These are phyloP conservation scores for Pseudoatta argentina DNA, from an alignment of 1,140 invertebrate species.

Conservation along the genomic window DNA sequence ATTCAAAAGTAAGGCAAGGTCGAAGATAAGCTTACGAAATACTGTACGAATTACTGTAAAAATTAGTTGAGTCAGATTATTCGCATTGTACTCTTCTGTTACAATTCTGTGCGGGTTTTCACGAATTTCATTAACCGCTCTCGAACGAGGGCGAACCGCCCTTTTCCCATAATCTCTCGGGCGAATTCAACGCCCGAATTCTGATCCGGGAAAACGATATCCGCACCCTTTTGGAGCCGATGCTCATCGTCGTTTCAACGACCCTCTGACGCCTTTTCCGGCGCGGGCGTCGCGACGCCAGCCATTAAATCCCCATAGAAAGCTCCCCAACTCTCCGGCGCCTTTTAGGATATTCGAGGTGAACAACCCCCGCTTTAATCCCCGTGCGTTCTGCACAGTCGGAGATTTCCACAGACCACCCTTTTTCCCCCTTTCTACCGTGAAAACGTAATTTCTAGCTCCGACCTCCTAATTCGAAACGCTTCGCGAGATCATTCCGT, in stretches of 20 bases:
- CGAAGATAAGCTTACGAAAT: background rate
- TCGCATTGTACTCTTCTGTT: background rate
- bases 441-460: slow-evolving; percentile 56
- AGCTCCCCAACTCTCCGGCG: background rate
- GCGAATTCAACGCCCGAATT: slow-evolving; percentile 38
- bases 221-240: slow-evolving; percentile 36
- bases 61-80: background rate
- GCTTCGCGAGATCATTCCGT: background rate
- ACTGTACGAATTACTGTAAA: background rate
- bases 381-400: slow-evolving; percentile 29
- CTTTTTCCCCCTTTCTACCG: background rate
- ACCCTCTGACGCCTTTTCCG: slow-evolving; percentile 56
- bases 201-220: slow-evolving; percentile 46
- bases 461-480: slow-evolving; percentile 40
- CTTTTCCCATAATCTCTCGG: background rate
- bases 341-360: slow-evolving; percentile 36
- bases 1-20: background rate
- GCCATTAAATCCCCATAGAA: slow-evolving; percentile 59
- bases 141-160: background rate
- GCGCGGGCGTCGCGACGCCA: slow-evolving; percentile 55
- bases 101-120: background rate
- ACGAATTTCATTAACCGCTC: slow-evolving; percentile 19
- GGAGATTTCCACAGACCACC: slow-evolving; percentile 23
- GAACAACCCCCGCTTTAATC: slow-evolving; percentile 62
- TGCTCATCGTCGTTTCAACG: slow-evolving; percentile 41